Base-by-base conservation (phyloP, 2,888 invertebrate genomes). In the Hirtodrosophila duncani region DNA sequence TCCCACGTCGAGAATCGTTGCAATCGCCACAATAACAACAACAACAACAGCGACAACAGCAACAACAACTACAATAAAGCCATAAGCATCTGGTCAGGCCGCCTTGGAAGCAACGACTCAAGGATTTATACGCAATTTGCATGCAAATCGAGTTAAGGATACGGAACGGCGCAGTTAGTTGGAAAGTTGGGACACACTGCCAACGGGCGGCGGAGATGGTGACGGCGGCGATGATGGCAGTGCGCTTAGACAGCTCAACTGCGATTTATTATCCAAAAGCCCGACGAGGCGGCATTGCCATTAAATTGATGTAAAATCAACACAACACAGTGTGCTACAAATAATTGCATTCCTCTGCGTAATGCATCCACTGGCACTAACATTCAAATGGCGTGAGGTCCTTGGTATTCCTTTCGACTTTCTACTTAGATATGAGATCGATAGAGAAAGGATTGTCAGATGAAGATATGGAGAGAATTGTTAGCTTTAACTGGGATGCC, bases 71-170 rank as follows among this genome's bases (percentile, higher is more conserved):
- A n/a, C n/a, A n/a, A n/a, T n/a, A n/a, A n/a, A n/a, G n/a, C n/a
- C n/a, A 33, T 16, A 13, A 33, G n/a, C 5, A 4, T 3, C 18
- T 18, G 18, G 5, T n/a, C n/a, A n/a, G n/a, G n/a, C n/a, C n/a
- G n/a, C n/a, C n/a, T n/a, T 2, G 24, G 23, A n/a, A 29, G 21
- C 24, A 50, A 46, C 41, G 43, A 56, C 50, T 68, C 74, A 67
- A 72, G 69, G 65, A 64, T 68, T 67, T 64, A 67, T 60, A 64
- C 50, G 69, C 61, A 65, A 69, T 68, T 68, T 68, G 53, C 74
- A 68, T 68, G 70, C 74, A 74, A 68, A 68, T 74, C 46, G 41
- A 61, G 57, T 41, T 53, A 36, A 24, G 39, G 6, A 14, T 4
- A 13, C 31, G 14, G 7, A 30, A 20, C 20, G n/a, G 21, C n/a